A percentile compares a stretch with the other conserved stretches of the same genome.
Conservation (phyloP, 1,140 invertebrate genomes). For the Agrypnia vestita region DNA sequence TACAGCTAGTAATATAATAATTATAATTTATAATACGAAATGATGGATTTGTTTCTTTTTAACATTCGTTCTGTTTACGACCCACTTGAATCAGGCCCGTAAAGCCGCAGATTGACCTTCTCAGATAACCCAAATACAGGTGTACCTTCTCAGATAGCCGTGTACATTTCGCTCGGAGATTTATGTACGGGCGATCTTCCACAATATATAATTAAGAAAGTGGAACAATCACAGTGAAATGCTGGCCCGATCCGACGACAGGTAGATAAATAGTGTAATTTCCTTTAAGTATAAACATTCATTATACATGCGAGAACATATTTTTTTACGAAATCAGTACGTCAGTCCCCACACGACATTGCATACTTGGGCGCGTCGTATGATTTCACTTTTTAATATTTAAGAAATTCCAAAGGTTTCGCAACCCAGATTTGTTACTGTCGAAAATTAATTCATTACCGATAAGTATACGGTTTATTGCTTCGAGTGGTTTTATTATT, state of each 20-base stretch:
- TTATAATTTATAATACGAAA: no score
- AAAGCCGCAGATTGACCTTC: not conserved
- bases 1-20: no score
- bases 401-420: no score
- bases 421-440: no score
- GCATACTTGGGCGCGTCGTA: conserved; percentile 1
- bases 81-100: no score
- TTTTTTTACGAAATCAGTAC: no score
- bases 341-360: not conserved
- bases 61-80: no score
- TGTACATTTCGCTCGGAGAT: not conserved
- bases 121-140: conserved; percentile 5
- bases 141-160: not conserved
- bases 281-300: no score
- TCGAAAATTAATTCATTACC: not conserved
- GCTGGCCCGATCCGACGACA: not conserved
- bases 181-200: not conserved
- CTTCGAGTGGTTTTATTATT: no score
- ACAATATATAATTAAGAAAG: conserved; percentile 12
- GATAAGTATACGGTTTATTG: not conserved
- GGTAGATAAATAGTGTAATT: no score
- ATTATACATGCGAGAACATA: no score
- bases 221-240: conserved; percentile 5
- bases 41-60: no score
- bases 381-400: conserved; percentile 7